Conservation (phyloP, 1,140 invertebrate species). For the Diabrotica virgifera region DNA sequence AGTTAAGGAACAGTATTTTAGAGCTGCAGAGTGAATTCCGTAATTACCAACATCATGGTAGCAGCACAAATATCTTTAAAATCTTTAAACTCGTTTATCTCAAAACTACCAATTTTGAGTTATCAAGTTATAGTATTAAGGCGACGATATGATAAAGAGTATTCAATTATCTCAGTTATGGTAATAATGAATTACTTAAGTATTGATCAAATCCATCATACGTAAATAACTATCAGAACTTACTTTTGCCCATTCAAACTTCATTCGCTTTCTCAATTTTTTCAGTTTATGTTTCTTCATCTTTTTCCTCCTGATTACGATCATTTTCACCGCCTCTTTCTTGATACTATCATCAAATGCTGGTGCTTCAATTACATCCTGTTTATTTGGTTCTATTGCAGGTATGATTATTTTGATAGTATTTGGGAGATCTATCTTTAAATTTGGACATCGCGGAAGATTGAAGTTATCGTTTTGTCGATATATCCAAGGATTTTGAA, state of each 20-base stretch:
- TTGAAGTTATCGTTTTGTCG: slow-evolving; percentile 34
- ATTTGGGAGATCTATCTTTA: slow-evolving; percentile 36
- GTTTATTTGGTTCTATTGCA: slow-evolving; percentile 26
- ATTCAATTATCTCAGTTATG: too few relatives aligned
- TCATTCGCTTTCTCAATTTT: slow-evolving; percentile 77
- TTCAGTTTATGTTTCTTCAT: slow-evolving; percentile 83
- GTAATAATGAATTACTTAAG: too few relatives aligned
- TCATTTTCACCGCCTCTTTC: slow-evolving; percentile 63
- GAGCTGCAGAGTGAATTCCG: too few relatives aligned
- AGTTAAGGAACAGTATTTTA: too few relatives aligned
- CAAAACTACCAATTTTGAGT: too few relatives aligned
- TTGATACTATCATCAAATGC: slow-evolving; percentile 52
- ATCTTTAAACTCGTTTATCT: too few relatives aligned
- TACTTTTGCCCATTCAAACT: slow-evolving; percentile 68
- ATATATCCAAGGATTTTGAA: slow-evolving; percentile 35
- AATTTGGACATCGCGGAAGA: slow-evolving; percentile 20
- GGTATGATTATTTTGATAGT: slow-evolving; percentile 28
- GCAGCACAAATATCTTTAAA: too few relatives aligned
- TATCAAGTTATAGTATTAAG: too few relatives aligned
- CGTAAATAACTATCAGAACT: slow-evolving; percentile 11
- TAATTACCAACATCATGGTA: too few relatives aligned
- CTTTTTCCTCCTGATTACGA: slow-evolving; percentile 76
- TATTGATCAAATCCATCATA: too few relatives aligned
- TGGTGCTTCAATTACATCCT: slow-evolving; percentile 34
- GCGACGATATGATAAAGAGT: too few relatives aligned